Evolutionary conservation across 2,888 invertebrate species (phyloP).

Genomic region (Phytoseiulus persimilis): DNA sequence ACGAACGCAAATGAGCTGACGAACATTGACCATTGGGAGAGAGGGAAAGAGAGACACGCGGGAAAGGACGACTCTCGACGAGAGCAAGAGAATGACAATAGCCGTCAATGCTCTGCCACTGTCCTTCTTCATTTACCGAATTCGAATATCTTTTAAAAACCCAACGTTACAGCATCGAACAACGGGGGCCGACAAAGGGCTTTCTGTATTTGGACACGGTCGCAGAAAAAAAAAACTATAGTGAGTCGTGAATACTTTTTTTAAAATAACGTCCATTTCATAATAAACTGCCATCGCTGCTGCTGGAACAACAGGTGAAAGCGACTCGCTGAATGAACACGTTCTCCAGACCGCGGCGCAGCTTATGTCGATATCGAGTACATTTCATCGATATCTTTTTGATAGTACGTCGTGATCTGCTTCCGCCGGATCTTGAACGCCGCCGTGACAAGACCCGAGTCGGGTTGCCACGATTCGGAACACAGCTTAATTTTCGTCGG

Average conservation of each 20-base stretch:
- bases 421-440: slow-evolving; percentile 55
- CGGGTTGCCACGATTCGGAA: slow-evolving; percentile 55
- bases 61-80: neutral
- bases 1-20: neutral
- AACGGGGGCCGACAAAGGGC: neutral
- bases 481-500: slow-evolving; percentile 50
- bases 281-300: neutral
- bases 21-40: neutral
- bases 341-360: neutral
- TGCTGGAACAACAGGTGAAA: too few species aligned
- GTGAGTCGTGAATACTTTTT: neutral
- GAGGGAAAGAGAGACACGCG: neutral
- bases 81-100: neutral
- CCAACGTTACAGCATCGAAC: neutral
- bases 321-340: neutral
- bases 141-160: neutral
- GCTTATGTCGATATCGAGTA: slow-evolving; percentile 46
- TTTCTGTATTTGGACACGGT: neutral
- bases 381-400: slow-evolving; percentile 50
- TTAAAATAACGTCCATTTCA: neutral
- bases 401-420: slow-evolving; percentile 52
- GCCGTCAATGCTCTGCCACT: too few species aligned
- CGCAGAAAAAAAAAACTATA: neutral
- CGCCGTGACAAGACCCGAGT: slow-evolving; percentile 55
- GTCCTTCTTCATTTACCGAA: neutral